Base-by-base conservation (phyloP, 2,797 vertebrate genomes). In the Hypotaenidia okinawae region DNA sequence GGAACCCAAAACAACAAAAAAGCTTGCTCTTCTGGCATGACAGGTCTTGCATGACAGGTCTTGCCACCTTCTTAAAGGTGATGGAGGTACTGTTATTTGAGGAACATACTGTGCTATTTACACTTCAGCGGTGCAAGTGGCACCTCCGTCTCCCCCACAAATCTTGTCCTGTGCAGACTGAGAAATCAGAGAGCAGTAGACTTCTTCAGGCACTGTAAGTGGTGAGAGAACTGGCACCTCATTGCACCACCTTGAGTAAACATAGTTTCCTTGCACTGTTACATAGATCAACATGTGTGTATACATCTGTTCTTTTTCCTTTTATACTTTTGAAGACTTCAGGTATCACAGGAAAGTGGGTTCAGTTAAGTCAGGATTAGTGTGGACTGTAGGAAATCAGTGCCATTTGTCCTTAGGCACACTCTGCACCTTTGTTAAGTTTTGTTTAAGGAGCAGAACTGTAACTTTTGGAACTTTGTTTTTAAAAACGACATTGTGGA, bases 331-430 rank as follows among this genome's bases (percentile, higher is more conserved):
- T 61, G 45, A 78, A 74, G 47, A 28, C n/a, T 77, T 87, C 11
- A 15, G 0, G 0, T 78, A 10, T 73, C 57, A 28, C 2, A 1
- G 57, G n/a, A 55, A 75, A 84, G 55, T 23, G 3, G 22, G 19
- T 73, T 81, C 27, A 68, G 1, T 64, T 80, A 89, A 74, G 17
- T 49, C 16, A 61, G 16, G 37, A 45, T 78, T 72, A 54, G 30
- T 30, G 19, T 84, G 64, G 43, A 30, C n/a, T 37, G 0, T 24
- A 9, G 16, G 87, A 78, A 75, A 23, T 10, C 61, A 79, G 39
- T 73, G 39, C 14, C 16, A 16, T 54, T 76, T 93, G 13, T 79
- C 45, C 74, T 67, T 68, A 39, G 19, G 27, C 1, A 3, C 19
- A 4, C 10, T 79, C 33, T 92, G 52, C 32, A 16, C 8, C 24